A percentile compares a stretch with the other conserved stretches of the same genome.
Conservation (phyloP, 2,113 vertebrate genomes). For the Clupea harengus region DNA sequence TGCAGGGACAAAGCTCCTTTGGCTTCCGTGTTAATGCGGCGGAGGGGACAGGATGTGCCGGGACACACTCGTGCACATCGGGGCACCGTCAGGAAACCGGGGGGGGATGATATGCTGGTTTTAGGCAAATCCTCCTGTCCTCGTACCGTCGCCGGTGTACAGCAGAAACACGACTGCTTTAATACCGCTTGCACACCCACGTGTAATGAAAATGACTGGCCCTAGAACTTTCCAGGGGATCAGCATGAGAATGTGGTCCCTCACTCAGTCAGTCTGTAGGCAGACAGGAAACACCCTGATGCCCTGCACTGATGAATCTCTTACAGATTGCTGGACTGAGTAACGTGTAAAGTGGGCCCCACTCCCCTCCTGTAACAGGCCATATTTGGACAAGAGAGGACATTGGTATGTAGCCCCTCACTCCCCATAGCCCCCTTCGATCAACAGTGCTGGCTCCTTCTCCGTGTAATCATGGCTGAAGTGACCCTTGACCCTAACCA, state of each 20-base stretch:
- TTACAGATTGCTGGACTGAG: neutral
- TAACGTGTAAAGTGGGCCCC: neutral
- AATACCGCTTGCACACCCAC: neutral
- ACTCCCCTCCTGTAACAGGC: neutral
- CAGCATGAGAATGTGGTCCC: neutral
- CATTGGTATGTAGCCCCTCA: neutral
- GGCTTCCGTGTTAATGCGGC: constrained; percentile 11
- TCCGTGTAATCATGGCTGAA: neutral
- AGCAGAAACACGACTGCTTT: neutral
- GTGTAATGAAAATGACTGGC: neutral
- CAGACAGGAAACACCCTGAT: neutral
- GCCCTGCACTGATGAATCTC: neutral
- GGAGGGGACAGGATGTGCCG: constrained; percentile 15
- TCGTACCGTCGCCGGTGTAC: neutral
- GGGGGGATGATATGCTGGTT: constrained; percentile 17
- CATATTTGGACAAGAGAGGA: neutral
- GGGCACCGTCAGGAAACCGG: neutral
- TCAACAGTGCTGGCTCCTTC: neutral
- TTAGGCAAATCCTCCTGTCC: constrained; percentile 27
- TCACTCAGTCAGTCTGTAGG: no score
- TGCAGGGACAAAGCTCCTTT: neutral
- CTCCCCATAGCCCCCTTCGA: neutral
- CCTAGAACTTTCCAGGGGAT: neutral
- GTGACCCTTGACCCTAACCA: neutral
- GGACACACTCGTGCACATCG: constrained; percentile 9